Evolutionary conservation across 2,113 vertebrate genomes (phyloP).

Genomic region (Phainopepla nitens): DNA sequence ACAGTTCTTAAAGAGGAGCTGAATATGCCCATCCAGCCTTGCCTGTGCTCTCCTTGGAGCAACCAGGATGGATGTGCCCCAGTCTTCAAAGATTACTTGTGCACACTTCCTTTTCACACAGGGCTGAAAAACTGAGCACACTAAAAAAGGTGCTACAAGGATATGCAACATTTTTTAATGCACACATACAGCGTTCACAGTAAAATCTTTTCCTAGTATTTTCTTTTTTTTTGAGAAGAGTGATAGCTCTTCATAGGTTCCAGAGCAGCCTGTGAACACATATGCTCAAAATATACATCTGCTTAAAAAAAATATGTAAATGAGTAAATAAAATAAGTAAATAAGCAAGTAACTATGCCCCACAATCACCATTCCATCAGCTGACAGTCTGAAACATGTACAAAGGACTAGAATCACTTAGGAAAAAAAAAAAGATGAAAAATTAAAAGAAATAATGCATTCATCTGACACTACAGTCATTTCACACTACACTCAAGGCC

Average conservation of each 20-base stretch:
- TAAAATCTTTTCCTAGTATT: not conserved
- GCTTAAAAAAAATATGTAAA: not conserved
- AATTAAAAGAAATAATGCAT: accelerated
- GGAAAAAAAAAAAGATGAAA: accelerated
- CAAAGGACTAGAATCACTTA: not conserved
- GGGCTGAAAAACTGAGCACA: not conserved
- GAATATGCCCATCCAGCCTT: not conserved
- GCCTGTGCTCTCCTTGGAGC: not conserved
- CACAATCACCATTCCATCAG: not conserved
- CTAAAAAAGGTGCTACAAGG: not conserved
- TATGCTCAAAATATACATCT: not conserved
- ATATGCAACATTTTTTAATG: not conserved
- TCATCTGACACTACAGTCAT: not conserved
- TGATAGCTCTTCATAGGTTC: not conserved
- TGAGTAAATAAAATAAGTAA: not conserved
- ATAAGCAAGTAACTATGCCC: not conserved
- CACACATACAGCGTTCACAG: not conserved
- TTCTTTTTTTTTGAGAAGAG: not conserved
- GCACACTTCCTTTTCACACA: accelerated
- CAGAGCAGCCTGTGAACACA: not conserved
- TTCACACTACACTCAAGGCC: not conserved
- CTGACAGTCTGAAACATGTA: not conserved
- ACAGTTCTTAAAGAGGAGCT: not conserved
- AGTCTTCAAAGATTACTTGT: not conserved
- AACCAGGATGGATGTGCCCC: not conserved